phyloP scores from a whole-genome alignment of 2,113 vertebrate species.

The Corvus cornix region DNA sequence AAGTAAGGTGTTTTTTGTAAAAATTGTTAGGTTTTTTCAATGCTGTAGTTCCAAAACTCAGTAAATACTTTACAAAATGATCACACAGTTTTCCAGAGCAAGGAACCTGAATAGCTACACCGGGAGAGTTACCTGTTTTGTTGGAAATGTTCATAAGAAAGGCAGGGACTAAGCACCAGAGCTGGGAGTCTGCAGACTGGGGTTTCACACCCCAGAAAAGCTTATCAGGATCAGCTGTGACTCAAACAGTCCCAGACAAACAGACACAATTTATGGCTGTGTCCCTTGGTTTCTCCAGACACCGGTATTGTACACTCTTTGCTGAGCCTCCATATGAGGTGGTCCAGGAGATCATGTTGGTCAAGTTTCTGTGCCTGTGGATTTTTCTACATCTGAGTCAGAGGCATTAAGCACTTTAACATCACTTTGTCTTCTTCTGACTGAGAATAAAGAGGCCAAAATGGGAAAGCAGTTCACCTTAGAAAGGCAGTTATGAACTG shows the following conservation, averaged over 20 bases:
- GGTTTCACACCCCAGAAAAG: neutral
- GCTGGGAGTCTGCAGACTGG: neutral
- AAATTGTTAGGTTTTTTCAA: neutral
- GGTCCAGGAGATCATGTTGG: neutral
- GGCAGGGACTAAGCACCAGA: neutral
- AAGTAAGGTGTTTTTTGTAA: neutral
- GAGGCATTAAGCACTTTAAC: neutral
- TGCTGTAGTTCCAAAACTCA: neutral
- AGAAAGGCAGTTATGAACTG: neutral
- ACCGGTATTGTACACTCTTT: neutral
- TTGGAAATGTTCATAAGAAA: neutral
- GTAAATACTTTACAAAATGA: neutral
- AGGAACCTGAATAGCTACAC: fast-evolving
- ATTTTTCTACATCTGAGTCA: neutral
- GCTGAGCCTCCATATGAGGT: neutral
- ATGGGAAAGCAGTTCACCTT: neutral
- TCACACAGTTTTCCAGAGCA: neutral
- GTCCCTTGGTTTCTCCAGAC: neutral
- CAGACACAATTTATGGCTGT: fast-evolving
- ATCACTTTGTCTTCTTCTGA: neutral
- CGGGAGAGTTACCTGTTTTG: neutral
- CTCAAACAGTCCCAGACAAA: no score
- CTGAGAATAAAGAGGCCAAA: neutral
- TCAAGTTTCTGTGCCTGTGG: neutral
- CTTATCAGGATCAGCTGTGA: neutral